These are phyloP conservation scores for Sarcophaga peregrina DNA, from an alignment of 1,140 invertebrate species.

Conservation along the genomic window DNA sequence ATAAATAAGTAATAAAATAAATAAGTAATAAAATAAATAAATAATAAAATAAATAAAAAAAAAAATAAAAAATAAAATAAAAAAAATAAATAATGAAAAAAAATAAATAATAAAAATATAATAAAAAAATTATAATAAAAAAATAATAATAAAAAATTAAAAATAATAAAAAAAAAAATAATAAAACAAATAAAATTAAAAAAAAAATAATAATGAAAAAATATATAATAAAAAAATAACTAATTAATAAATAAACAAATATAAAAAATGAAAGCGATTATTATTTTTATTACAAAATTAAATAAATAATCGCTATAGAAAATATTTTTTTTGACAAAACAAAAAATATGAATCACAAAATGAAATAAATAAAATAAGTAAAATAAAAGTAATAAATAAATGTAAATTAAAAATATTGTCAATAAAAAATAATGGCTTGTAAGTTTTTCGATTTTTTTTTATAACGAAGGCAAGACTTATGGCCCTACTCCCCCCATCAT, in stretches of 20 bases:
- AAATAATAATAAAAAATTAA: neutral
- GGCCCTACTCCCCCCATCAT: too few species aligned
- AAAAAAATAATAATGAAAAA: neutral
- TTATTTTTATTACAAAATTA: too few species aligned
- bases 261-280: neutral
- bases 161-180: neutral
- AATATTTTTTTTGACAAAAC: neutral
- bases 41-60: neutral
- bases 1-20: neutral
- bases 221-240: neutral
- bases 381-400: too few species aligned
- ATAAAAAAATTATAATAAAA: constrained; percentile 6
- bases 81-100: constrained; percentile 18
- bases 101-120: neutral
- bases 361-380: too few species aligned
- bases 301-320: neutral
- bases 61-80: neutral
- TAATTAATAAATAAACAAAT: constrained; percentile 12
- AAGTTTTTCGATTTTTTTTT: too few species aligned
- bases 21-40: neutral
- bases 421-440: too few species aligned
- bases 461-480: too few species aligned
- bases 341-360: too few species aligned
- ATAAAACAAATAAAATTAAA: neutral
- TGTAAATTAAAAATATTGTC: too few species aligned